Percentiles rank a stretch among this genome's conserved stretches.
These are phyloP conservation scores for Orthochromis indermauri DNA, from an alignment of 2,113 vertebrate species.

Conservation along the genomic window DNA sequence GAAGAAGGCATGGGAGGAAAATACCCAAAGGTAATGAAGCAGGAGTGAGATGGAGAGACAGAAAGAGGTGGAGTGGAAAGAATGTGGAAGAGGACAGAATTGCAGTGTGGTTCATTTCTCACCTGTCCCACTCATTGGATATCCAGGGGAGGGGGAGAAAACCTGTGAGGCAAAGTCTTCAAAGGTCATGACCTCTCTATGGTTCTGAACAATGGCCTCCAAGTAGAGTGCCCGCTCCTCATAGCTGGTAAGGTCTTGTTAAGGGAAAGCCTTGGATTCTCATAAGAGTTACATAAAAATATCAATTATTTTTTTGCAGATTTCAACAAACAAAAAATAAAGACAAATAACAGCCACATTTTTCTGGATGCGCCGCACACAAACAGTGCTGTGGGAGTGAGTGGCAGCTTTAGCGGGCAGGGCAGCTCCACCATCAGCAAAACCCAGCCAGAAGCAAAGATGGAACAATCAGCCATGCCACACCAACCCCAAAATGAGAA, in stretches of 20 bases:
- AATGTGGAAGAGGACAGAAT: neutral
- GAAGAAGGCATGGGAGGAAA: neutral
- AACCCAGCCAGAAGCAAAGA: conserved; percentile 25
- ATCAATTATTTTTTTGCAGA: neutral
- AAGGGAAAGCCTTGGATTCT: conserved; percentile 64
- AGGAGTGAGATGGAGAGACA: neutral
- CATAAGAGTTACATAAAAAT: neutral
- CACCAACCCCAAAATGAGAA: conserved; percentile 79
- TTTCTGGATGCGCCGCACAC: neutral
- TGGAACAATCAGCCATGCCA: conserved; percentile 48
- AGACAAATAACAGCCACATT: neutral
- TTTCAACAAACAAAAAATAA: neutral
- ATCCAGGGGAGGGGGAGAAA: conserved; percentile 88
- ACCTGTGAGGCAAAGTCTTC: conserved; percentile 97
- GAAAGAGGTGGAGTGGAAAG: neutral
- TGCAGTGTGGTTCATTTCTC: conserved; percentile 60
- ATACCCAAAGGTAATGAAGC: neutral
- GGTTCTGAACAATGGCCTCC: conserved; percentile 96
- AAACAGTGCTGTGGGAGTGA: neutral
- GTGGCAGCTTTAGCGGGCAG: neutral
- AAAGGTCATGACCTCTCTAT: conserved; percentile 94
- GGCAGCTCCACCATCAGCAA: conserved; percentile 16
- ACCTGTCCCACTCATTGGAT: conserved; percentile 88
- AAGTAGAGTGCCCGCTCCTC: conserved; percentile 95
- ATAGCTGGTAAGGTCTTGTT: conserved; percentile 75